These are phyloP conservation scores for Trissonchulus sp. DNA, from an alignment of 2,888 invertebrate genomes.

Conservation along the genomic window DNA sequence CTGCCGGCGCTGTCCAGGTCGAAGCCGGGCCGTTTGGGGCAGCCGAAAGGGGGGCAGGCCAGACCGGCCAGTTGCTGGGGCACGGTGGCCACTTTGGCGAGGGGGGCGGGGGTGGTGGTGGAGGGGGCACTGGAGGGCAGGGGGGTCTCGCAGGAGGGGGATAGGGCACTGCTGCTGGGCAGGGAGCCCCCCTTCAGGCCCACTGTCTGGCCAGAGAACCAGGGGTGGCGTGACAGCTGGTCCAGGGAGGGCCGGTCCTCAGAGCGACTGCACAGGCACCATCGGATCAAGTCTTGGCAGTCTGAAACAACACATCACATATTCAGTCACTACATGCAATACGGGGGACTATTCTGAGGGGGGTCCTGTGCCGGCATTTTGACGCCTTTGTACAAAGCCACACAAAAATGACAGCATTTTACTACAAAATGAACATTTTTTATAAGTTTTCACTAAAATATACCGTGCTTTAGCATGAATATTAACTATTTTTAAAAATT, in stretches of 20 bases:
- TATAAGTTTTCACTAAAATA: no score
- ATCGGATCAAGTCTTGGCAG: conserved; percentile 59
- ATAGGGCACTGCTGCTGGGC: no score
- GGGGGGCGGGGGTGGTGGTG: no score
- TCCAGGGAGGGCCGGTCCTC: conserved; percentile 57
- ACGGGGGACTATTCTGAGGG: no score
- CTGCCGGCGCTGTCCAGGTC: not conserved
- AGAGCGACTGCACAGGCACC: conserved; percentile 57
- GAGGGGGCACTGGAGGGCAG: no score
- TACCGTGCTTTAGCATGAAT: no score
- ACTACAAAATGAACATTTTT: no score
- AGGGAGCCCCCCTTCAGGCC: not conserved
- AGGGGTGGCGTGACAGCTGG: conserved; percentile 58
- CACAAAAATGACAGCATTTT: no score
- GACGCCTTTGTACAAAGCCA: no score
- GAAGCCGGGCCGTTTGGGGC: not conserved
- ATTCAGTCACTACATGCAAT: not conserved
- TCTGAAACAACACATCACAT: conserved; percentile 50
- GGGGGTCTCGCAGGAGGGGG: no score
- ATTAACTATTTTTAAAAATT: no score
- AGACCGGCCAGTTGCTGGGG: conserved; percentile 17
- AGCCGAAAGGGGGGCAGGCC: not conserved
- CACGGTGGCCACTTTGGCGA: conserved; percentile 12
- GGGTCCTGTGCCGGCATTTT: no score
- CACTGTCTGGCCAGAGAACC: conserved; percentile 51